Evolutionary conservation across 2,797 vertebrate genomes (phyloP), one percentile per base, ranked within the genome.

Genomic region (Graptemys geographica): DNA sequence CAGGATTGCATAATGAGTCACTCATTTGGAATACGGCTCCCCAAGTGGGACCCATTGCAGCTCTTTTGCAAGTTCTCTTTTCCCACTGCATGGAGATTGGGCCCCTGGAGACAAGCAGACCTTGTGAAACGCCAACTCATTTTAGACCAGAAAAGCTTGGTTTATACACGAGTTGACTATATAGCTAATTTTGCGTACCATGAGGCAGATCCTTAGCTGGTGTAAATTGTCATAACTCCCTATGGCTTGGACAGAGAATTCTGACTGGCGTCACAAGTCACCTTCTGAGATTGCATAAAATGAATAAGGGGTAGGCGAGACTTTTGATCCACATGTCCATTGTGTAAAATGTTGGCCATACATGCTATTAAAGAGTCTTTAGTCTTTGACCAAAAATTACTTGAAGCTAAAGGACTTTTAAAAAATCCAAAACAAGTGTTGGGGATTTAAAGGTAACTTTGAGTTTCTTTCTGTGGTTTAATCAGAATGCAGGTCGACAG

Each of bases 401-500:
- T 19, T 51, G 79, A 83, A 94, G 19, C 25, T 52, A 55, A 86
- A 59, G 10, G 16, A 56, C 4, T 51, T 55, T 52, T 52, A 10
- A 47, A 57, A 65, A 51, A 8, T 41, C 19, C 49, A 16, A 79
- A 19, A n/a, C 25, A 87, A 59, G 31, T 44, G 59, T 83, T 72
- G 72, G 78, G 41, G 55, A 78, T 47, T 86, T n/a, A 88, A 7
- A 84, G 18, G 9, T 88, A 79, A 76, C 5, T 74, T 62, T 76
- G 41, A 41, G 21, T 47, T 76, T 76, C 44, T 44, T 28, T 13
- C 44, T 27, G 12, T 47, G 25, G 23, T 76, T 76, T 3, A 74
- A 33, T 88, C 62, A 92, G 78, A 90, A 95, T 80, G 49, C 13
- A 89, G 78, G 53, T 56, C 9, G 62, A 83, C 23, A 93, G 87